These are phyloP conservation scores for Micronycteris hirsuta DNA, from an alignment of 2,113 vertebrate genomes.

Conservation along the genomic window DNA sequence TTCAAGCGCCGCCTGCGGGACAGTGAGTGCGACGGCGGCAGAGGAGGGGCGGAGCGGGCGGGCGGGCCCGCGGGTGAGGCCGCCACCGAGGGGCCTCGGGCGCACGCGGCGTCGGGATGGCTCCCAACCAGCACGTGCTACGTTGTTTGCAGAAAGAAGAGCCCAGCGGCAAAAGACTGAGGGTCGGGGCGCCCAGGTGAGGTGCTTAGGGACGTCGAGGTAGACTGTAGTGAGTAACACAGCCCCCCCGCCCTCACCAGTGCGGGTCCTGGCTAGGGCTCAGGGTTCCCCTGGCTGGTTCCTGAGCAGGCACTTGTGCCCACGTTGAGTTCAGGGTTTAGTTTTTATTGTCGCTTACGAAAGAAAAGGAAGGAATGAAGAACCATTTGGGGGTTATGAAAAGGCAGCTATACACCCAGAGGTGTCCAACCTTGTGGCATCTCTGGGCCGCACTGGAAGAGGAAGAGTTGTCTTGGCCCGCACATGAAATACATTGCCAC, in stretches of 20 bases:
- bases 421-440: too few species aligned
- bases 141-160: constrained; percentile 62
- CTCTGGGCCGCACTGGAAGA: too few species aligned
- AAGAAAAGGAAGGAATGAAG: background rate
- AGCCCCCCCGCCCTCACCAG: fast-evolving
- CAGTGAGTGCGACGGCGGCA: constrained; percentile 53
- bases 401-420: background rate
- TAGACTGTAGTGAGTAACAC: background rate
- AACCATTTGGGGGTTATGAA: background rate
- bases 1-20: constrained; percentile 63
- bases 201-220: background rate
- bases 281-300: fast-evolving
- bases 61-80: background rate
- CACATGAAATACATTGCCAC: too few species aligned
- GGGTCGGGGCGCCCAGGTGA: constrained; percentile 37
- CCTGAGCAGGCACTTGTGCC: background rate
- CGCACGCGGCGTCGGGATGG: background rate
- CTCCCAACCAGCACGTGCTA: background rate
- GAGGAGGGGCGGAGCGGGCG: background rate
- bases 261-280: fast-evolving
- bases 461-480: too few species aligned
- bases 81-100: fast-evolving
- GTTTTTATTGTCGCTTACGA: background rate
- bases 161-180: background rate
- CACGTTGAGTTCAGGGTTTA: fast-evolving